Conservation (phyloP, 2,888 invertebrate species). For the Alcis repandata region DNA sequence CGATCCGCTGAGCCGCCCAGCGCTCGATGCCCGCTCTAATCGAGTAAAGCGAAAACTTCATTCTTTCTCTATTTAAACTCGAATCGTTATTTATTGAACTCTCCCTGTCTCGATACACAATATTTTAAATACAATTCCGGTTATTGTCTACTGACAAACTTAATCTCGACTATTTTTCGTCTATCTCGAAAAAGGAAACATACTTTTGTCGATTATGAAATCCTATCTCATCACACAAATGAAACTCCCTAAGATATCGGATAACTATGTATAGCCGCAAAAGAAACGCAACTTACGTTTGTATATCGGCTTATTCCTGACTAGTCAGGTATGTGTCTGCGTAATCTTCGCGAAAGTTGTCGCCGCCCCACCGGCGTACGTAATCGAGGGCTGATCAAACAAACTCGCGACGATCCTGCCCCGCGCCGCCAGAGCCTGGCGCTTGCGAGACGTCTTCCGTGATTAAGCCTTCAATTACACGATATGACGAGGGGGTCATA, state of each 20-base stretch:
- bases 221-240: conserved; percentile 14
- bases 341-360: conserved; percentile 62
- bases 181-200: not conserved
- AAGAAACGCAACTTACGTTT: not conserved
- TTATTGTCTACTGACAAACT: conserved; percentile 31
- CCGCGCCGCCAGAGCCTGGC: conserved; percentile 40
- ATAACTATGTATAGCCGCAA: not conserved
- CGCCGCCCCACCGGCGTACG: conserved; percentile 60
- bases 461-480: conserved; percentile 85
- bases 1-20: conserved; percentile 48
- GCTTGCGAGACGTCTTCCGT: conserved; percentile 76
- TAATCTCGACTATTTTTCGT: conserved; percentile 21
- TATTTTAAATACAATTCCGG: conserved; percentile 38
- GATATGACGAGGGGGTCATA: conserved; percentile 84
- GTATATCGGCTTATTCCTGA: conserved; percentile 22
- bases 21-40: conserved; percentile 56
- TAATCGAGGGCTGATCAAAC: conserved; percentile 79
- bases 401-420: conserved; percentile 60
- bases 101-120: conserved; percentile 30
- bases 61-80: conserved; percentile 58
- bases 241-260: conserved; percentile 5
- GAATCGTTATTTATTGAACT: conserved; percentile 43
- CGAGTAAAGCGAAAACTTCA: conserved; percentile 64
- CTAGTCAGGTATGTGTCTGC: conserved; percentile 27
- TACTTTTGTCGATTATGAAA: conserved; percentile 7